Percentiles rank a stretch among this genome's conserved stretches.
phyloP scores from a whole-genome alignment of 2,113 vertebrate species.

The Pycnonotus jocosus region DNA sequence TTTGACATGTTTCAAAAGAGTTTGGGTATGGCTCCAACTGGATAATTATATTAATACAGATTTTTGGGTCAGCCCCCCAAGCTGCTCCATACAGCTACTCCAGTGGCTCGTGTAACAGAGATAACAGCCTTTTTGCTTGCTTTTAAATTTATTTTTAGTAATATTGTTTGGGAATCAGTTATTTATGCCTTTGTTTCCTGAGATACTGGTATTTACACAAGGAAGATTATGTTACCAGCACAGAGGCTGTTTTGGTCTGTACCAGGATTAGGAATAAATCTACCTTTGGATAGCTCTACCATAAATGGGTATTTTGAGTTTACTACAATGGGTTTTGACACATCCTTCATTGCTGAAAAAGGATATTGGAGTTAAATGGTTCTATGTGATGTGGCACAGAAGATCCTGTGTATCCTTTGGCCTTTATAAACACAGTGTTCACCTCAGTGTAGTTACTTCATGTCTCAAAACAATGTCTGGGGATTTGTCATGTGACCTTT shows the following conservation, averaged over 20 bases:
- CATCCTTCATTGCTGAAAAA: neutral
- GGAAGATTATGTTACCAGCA: neutral
- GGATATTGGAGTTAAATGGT: neutral
- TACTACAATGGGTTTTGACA: neutral
- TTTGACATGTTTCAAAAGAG: neutral
- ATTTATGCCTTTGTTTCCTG: constrained; percentile 5
- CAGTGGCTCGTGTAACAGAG: neutral
- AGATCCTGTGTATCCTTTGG: neutral
- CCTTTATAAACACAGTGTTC: neutral
- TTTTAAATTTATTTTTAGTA: neutral
- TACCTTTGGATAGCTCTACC: neutral
- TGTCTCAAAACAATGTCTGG: neutral
- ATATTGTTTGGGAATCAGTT: neutral
- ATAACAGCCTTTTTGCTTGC: neutral
- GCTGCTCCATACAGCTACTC: neutral
- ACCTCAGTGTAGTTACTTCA: neutral
- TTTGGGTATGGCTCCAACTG: neutral
- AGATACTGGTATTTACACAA: neutral
- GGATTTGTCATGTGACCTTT: constrained; percentile 3
- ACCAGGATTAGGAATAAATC: neutral
- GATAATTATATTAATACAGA: neutral
- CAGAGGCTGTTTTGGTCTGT: neutral
- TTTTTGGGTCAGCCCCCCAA: neutral
- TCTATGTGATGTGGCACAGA: neutral
- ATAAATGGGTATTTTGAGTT: neutral